These are phyloP conservation scores for Albula glossodonta DNA, from an alignment of 2,113 vertebrate genomes.

Conservation along the genomic window DNA sequence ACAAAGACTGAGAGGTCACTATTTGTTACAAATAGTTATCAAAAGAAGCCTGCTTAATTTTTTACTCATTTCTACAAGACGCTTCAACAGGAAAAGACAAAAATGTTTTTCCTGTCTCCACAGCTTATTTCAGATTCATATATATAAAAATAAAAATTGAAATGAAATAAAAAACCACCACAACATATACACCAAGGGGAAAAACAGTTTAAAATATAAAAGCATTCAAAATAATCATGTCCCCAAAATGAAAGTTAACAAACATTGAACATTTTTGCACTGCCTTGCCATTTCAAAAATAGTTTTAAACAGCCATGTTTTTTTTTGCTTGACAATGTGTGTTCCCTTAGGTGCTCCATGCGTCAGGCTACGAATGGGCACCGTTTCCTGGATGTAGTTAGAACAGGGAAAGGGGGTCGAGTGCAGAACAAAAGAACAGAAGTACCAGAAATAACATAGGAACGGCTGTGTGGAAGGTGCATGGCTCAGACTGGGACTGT, in stretches of 20 bases:
- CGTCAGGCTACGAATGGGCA: background rate
- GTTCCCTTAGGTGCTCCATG: conserved; percentile 61
- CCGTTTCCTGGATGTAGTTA: conserved; percentile 54
- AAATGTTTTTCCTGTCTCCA: conserved; percentile 77
- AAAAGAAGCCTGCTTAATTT: conserved; percentile 77
- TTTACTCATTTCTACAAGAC: conserved; percentile 71
- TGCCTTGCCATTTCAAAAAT: conserved; percentile 77
- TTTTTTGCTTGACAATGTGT: conserved; percentile 55
- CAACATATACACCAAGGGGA: conserved; percentile 33
- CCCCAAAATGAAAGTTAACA: conserved; percentile 72
- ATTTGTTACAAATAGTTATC: conserved; percentile 84
- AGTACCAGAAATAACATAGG: conserved; percentile 62
- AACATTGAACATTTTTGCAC: conserved; percentile 82
- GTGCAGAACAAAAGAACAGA: conserved; percentile 65
- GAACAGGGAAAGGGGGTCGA: background rate
- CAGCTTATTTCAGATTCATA: conserved; percentile 84
- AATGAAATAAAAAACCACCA: conserved; percentile 64
- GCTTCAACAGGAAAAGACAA: conserved; percentile 67
- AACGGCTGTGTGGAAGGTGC: conserved; percentile 25
- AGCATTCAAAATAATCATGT: conserved; percentile 85
- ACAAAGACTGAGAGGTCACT: conserved; percentile 78
- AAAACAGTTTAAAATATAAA: conserved; percentile 59
- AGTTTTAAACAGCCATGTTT: conserved; percentile 55
- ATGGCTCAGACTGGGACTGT: background rate
- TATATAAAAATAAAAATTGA: conserved; percentile 57